Base-by-base conservation (phyloP, 2,888 invertebrate genomes). In the Orchestes rusci region DNA sequence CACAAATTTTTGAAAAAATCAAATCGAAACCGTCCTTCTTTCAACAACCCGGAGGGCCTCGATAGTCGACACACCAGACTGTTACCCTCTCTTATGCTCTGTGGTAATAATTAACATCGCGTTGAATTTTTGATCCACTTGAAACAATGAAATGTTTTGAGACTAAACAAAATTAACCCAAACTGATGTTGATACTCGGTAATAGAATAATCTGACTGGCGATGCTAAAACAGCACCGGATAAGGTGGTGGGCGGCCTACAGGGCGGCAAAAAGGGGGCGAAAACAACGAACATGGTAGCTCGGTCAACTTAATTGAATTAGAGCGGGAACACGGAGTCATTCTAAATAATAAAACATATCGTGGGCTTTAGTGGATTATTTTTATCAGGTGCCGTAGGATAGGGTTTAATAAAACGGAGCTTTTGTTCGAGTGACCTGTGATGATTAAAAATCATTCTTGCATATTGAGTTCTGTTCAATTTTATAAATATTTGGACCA, bases 121-220 rank as follows among this genome's bases (percentile, higher is more conserved):
- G 74, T 71, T 76, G 75, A 76, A 76, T 76, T 76, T 76, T 76
- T 76, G 74, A 76, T 76, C 76, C 74, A 71, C 70, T 71, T 73
- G 74, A 75, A 76, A 76, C 75, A 75, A 75, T 76, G 75, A 69
- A 70, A 70, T 77, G 76, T 77, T 77, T 77, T 77, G 73, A 76
- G 73, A 76, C 72, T 74, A 78, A 78, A 78, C 77, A 78, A 75
- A 72, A 73, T 73, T 73, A 70, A 68, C 69, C 69, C 66, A 65
- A 68, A 70, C 71, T 70, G 69, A 74, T 77, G 76, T 76, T 76
- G 76, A 76, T 76, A 75, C 75, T 72, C 73, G 72, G 76, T 77
- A 77, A 77, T 77, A 77, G 77, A 77, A 77, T 78, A 78, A 77
- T 77, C 77, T 77, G 74, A 72, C 72, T 56, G 59, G 55, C 55